Evolutionary conservation across 2,888 invertebrate species (phyloP).

Genomic region (Drosophila rubida): DNA sequence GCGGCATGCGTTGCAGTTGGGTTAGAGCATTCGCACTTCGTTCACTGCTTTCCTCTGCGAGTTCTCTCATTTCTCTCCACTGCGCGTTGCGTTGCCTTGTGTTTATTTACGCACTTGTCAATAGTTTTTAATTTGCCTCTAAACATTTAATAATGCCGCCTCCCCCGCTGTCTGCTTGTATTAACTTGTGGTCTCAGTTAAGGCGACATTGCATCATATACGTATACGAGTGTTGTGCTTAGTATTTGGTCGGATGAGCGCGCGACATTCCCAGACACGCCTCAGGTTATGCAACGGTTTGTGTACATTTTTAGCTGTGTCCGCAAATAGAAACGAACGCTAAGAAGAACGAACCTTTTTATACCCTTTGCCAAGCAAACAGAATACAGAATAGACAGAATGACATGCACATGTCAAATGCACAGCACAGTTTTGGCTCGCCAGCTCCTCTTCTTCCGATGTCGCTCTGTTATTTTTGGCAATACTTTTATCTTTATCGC

Average conservation of each 20-base stretch:
- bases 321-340: conserved; percentile 42
- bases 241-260: background rate
- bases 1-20: background rate
- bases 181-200: conserved; percentile 45
- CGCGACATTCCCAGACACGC: conserved; percentile 78
- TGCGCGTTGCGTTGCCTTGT: conserved; percentile 37
- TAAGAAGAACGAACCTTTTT: conserved; percentile 49
- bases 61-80: conserved; percentile 6
- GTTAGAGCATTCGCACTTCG: conserved; percentile 9
- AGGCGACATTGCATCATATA: conserved; percentile 69
- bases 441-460: conserved; percentile 2
- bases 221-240: no score
- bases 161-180: background rate
- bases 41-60: conserved; percentile 15
- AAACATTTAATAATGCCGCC: conserved; percentile 38
- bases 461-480: conserved; percentile 66
- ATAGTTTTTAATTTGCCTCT: conserved; percentile 47
- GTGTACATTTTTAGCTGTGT: conserved; percentile 55
- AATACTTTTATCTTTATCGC: conserved; percentile 38
- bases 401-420: conserved; percentile 78
- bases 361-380: conserved; percentile 48
- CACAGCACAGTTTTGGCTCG: conserved; percentile 28
- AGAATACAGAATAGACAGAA: conserved; percentile 27
- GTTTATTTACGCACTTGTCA: conserved; percentile 56
- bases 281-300: conserved; percentile 73